Conservation (phyloP, 2,888 invertebrate genomes). For the Ptilodon capucinus region DNA sequence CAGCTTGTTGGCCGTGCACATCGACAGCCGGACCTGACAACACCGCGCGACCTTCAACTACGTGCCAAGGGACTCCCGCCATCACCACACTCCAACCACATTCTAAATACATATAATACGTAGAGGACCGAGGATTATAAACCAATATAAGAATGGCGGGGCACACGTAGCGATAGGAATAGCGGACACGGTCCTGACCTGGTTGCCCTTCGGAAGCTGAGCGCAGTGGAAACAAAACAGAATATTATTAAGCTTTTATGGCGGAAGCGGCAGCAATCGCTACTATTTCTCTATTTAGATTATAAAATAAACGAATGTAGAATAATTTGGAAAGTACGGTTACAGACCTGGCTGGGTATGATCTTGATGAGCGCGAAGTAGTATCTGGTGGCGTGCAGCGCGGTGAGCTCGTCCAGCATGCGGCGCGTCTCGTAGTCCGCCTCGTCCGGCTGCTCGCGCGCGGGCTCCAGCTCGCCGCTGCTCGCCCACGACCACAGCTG, state of each 20-base stretch:
- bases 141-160: conserved; percentile 9
- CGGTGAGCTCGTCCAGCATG: conserved; percentile 90
- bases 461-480: conserved; percentile 82
- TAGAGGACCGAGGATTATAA: background rate
- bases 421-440: conserved; percentile 91
- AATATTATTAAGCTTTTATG: conserved; percentile 7
- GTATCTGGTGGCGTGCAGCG: conserved; percentile 91
- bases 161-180: background rate
- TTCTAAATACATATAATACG: too few relatives aligned
- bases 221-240: conserved; percentile 27
- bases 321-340: too few relatives aligned
- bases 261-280: background rate
- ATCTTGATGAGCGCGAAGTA: conserved; percentile 93
- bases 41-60: too few relatives aligned
- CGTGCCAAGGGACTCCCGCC: too few relatives aligned
- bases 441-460: conserved; percentile 88
- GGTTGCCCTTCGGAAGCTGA: conserved; percentile 30
- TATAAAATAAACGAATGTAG: too few relatives aligned
- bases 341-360: conserved; percentile 86
- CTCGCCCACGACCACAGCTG: conserved; percentile 74
- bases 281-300: too few relatives aligned
- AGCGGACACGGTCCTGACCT: conserved; percentile 32
- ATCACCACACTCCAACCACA: too few relatives aligned
- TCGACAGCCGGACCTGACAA: conserved; percentile 90
- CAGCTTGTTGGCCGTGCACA: conserved; percentile 93